Percentiles rank a stretch among this genome's conserved stretches.
These are phyloP conservation scores for Petrocephalus microphthalmus DNA, from an alignment of 2,113 vertebrate species.

Conservation along the genomic window DNA sequence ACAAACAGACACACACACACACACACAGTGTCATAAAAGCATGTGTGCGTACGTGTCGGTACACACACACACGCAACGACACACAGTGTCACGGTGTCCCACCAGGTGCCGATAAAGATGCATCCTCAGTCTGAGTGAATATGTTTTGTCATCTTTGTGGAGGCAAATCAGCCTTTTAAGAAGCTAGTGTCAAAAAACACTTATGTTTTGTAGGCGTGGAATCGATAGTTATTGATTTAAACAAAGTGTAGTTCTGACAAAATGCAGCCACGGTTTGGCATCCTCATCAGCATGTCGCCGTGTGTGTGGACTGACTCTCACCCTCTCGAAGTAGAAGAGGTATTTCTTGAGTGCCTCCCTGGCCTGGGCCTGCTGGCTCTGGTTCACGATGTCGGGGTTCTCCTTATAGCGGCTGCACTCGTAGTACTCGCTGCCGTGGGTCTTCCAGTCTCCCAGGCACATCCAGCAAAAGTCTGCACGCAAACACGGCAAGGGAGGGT, in stretches of 20 bases:
- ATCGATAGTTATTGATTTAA: background rate
- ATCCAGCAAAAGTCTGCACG: constrained; percentile 97
- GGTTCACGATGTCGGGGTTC: constrained; percentile 99
- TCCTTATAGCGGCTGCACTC: constrained; percentile 99
- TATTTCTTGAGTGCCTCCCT: constrained; percentile 99
- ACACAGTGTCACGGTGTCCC: background rate
- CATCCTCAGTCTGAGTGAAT: background rate
- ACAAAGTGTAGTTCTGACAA: background rate
- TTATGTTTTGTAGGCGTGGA: background rate
- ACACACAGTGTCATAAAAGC: background rate
- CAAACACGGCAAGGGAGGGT: background rate
- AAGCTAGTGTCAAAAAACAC: background rate
- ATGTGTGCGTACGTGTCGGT: background rate
- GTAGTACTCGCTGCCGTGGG: constrained; percentile 97
- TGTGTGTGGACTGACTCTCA: constrained; percentile 50
- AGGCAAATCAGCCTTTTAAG: background rate
- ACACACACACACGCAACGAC: no score
- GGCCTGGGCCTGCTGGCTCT: constrained; percentile 99
- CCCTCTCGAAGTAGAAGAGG: constrained; percentile 99
- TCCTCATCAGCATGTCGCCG: background rate
- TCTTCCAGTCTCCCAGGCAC: constrained; percentile 99
- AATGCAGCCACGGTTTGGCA: background rate
- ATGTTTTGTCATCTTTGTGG: background rate
- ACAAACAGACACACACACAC: constrained; percentile 13
- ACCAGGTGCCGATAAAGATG: background rate